Base-by-base conservation (phyloP, 2,113 vertebrate species). In the Octodon degus region DNA sequence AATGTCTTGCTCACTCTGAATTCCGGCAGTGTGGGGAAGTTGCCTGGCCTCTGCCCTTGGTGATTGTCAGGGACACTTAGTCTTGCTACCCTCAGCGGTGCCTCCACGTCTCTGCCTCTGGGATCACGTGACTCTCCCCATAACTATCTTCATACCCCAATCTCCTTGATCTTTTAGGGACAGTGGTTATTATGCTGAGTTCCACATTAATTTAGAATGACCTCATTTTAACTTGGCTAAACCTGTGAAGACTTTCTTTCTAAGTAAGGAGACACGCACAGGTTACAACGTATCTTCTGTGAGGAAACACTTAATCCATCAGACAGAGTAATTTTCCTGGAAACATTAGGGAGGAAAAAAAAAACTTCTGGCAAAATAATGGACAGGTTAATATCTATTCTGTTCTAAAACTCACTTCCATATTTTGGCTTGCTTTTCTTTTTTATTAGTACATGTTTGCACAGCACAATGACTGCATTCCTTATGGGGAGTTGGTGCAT, bases 401-500 rank as follows among this genome's bases (percentile, higher is more conserved):
- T 2, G 4, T 77, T 84, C 96, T 60, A 80, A 89, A 93, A 47
- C 30, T 88, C 60, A 86, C 92, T 94, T 89, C 17, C 55, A 95
- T 92, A 50, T 79, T 79, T 50, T 50, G 27, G 27, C 43, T 50
- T 50, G 17, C 25, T 32, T 30, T 76, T 50, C 12, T 12, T 17
- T 50, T 77, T 47, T 77, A 77, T 77, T 27, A 77, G 74, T 50
- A 30, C 25, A 79, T 19, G 13, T 43, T 14, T 27, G 43, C 14
- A 30, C 7, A 50, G 30, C 43, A 50, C 30, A 50, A 50, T 50
- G 43, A 79, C 6, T 7, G 25, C 76, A 79, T 17, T 79, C 3
- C 14, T 79, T 30, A 14, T 50, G 43, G 25, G 25, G 43, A 30
- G 40, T 50, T 50, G 25, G 43, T 32, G 17, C 76, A 16, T 30